These are phyloP conservation scores for Sprattus sprattus DNA, from an alignment of 2,113 vertebrate species.

Conservation along the genomic window DNA sequence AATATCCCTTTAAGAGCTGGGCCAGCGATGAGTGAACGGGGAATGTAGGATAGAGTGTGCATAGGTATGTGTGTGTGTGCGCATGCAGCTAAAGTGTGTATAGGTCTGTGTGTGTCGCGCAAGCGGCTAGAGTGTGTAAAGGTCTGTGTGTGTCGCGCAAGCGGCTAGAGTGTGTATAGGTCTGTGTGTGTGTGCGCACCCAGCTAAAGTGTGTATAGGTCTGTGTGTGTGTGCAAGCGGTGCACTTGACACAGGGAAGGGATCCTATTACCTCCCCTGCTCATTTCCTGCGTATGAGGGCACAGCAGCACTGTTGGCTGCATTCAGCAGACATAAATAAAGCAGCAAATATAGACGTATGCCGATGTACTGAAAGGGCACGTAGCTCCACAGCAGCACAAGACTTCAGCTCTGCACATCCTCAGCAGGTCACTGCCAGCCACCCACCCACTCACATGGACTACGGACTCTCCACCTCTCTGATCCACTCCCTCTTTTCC, in stretches of 20 bases:
- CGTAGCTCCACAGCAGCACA: slow-evolving; percentile 22
- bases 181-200: too few relatives aligned
- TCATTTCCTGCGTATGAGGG: slow-evolving; percentile 34
- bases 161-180: neutral
- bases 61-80: neutral
- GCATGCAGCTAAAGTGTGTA: neutral
- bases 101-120: neutral
- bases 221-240: slow-evolving; percentile 20
- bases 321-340: slow-evolving; percentile 45
- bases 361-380: slow-evolving; percentile 32
- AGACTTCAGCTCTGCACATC: neutral
- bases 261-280: neutral
- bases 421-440: neutral
- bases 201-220: too few relatives aligned
- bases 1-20: neutral
- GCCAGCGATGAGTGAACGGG: neutral
- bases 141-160: too few relatives aligned
- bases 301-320: slow-evolving; percentile 38
- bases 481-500: neutral
- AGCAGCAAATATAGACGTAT: slow-evolving; percentile 47
- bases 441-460: too few relatives aligned
- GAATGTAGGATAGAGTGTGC: neutral
- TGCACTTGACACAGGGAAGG: slow-evolving; percentile 10
- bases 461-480: neutral
- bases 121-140: neutral